These are phyloP conservation scores for Drosophila robusta DNA, from an alignment of 2,888 invertebrate genomes.

Conservation along the genomic window DNA sequence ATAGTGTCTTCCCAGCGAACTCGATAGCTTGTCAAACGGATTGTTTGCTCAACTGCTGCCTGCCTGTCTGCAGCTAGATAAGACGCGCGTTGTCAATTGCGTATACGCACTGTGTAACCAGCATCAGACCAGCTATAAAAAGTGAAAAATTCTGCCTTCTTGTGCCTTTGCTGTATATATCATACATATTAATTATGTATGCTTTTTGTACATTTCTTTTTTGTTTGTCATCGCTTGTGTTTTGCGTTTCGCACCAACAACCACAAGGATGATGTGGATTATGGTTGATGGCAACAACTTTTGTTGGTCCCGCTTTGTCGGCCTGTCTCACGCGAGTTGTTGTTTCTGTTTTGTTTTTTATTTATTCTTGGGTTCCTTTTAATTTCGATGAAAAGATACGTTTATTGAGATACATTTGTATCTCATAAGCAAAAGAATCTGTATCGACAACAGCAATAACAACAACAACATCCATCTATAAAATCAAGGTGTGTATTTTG, in stretches of 20 bases:
- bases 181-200: constrained; percentile 21
- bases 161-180: constrained; percentile 3
- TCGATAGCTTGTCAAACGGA: constrained; percentile 14
- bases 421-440: constrained; percentile 21
- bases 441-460: constrained; percentile 33
- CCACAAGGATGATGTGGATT: constrained; percentile 14
- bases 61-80: constrained; percentile 32
- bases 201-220: constrained; percentile 4
- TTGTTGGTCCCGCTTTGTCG: constrained; percentile 11
- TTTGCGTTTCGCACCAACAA: constrained; percentile 21
- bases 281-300: constrained; percentile 11
- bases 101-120: constrained; percentile 46
- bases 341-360: constrained; percentile 4
- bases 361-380: neutral
- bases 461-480: constrained; percentile 7
- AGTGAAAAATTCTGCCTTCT: neutral
- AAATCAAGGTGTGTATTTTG: constrained; percentile 53
- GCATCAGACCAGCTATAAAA: constrained; percentile 16
- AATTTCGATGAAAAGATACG: constrained; percentile 28
- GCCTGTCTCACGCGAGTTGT: constrained; percentile 9
- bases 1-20: neutral
- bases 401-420: constrained; percentile 37
- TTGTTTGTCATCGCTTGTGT: constrained; percentile 26
- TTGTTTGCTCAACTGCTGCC: constrained; percentile 23
- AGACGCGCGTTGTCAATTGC: constrained; percentile 29